Evolutionary conservation across 2,113 vertebrate genomes (phyloP).

Genomic region (Rhinoptilus africanus): DNA sequence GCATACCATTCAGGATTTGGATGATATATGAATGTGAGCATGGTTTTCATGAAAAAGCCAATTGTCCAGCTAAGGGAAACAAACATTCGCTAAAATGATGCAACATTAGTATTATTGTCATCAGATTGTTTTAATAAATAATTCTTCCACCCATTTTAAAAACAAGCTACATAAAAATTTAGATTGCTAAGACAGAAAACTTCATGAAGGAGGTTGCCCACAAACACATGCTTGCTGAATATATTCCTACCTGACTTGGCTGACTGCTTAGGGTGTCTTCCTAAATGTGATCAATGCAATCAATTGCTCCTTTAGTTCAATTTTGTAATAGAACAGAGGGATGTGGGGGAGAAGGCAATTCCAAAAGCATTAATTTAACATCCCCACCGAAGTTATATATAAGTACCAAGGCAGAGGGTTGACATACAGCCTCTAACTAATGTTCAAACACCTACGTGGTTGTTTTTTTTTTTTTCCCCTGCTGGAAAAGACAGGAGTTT

Average conservation of each 20-base stretch:
- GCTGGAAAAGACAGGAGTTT: background rate
- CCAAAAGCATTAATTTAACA: background rate
- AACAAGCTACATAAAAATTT: background rate
- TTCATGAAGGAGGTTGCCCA: background rate
- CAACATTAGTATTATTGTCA: background rate
- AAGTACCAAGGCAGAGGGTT: accelerated
- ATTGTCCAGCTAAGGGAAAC: background rate
- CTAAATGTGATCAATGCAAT: background rate
- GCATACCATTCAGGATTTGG: background rate
- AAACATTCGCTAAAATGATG: background rate
- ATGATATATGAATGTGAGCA: accelerated
- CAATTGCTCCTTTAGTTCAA: background rate
- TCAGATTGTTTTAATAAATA: background rate
- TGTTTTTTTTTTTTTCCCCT: background rate
- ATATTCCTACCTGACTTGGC: background rate
- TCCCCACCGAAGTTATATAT: accelerated
- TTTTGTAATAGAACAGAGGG: background rate
- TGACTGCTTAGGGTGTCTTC: background rate
- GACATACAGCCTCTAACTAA: background rate
- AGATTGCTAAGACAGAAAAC: background rate
- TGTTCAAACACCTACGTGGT: accelerated
- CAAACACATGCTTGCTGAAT: background rate
- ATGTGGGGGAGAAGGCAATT: accelerated
- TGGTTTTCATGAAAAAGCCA: background rate
- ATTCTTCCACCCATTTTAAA: background rate